Evolutionary conservation across 2,113 vertebrate genomes (phyloP).

Genomic region (Microcebus ravelobensis): DNA sequence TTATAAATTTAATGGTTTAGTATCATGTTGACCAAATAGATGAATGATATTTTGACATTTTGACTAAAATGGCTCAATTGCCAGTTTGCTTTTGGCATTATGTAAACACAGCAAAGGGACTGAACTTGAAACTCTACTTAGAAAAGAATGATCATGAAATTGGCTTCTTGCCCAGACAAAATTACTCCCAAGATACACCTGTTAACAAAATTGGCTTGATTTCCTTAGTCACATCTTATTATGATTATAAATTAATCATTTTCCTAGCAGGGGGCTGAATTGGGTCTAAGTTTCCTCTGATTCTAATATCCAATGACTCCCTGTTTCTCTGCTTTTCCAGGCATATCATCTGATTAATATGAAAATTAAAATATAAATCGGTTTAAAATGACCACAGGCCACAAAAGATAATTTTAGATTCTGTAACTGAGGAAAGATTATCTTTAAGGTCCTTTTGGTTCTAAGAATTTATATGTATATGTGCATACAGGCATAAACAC

Average conservation of each 20-base stretch:
- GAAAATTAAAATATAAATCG: constrained; percentile 46
- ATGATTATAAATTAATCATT: constrained; percentile 68
- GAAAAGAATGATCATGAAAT: constrained; percentile 23
- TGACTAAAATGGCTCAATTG: background rate
- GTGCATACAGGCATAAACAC: background rate
- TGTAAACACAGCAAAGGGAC: background rate
- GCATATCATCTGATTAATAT: constrained; percentile 43
- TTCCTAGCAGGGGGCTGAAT: constrained; percentile 56
- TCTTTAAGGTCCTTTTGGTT: constrained; percentile 26
- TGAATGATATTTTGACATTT: constrained; percentile 6
- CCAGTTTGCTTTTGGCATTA: background rate
- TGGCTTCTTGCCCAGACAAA: constrained; percentile 58
- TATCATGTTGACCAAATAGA: background rate
- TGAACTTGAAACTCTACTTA: background rate
- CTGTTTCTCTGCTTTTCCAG: background rate
- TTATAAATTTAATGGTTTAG: background rate
- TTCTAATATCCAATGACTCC: background rate
- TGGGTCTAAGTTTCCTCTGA: constrained; percentile 26
- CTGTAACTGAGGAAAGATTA: background rate
- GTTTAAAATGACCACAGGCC: constrained; percentile 35
- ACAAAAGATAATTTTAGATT: constrained; percentile 28
- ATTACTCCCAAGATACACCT: constrained; percentile 62
- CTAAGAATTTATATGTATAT: background rate
- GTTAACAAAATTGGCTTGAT: constrained; percentile 63
- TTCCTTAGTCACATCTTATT: constrained; percentile 59